These are phyloP conservation scores for Astropecten irregularis DNA, from an alignment of 53 echinoderm and acorn worm genomes.

Conservation along the genomic window DNA sequence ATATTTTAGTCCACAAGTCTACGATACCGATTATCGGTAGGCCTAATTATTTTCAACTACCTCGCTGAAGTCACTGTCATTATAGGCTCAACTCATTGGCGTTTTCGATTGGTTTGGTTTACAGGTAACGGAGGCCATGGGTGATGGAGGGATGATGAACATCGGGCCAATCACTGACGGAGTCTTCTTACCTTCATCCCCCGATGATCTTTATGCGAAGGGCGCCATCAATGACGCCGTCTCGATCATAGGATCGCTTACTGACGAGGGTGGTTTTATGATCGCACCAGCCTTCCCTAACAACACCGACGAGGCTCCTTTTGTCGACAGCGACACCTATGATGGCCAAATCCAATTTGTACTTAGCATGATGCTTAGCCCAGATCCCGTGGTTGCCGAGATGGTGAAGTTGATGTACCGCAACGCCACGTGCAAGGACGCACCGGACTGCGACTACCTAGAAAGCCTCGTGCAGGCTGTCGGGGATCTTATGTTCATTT, in stretches of 20 bases:
- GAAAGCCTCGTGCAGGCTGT: background rate
- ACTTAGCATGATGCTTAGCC: background rate
- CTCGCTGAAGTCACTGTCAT: no score
- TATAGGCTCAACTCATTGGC: no score
- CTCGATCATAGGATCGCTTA: background rate
- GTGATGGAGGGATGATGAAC: background rate
- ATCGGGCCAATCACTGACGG: conserved; percentile 27
- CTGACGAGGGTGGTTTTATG: conserved; percentile 7
- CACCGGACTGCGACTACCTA: conserved; percentile 18
- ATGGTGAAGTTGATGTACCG: conserved; percentile 27
- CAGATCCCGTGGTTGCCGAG: background rate
- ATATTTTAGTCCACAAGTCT: no score
- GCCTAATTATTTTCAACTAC: no score
- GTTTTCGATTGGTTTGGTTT: no score
- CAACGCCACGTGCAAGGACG: background rate
- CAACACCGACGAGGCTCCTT: background rate
- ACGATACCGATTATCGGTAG: no score
- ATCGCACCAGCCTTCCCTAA: background rate
- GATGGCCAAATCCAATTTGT: background rate
- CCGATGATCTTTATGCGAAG: background rate
- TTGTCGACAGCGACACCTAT: background rate
- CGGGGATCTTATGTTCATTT: conserved; percentile 14
- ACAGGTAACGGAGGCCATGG: background rate
- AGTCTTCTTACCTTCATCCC: background rate
- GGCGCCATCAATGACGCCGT: conserved; percentile 27